Evolutionary conservation across 1,140 invertebrate species (phyloP), one percentile per base, ranked within the genome.

Genomic region (Aleiodes sp.): DNA sequence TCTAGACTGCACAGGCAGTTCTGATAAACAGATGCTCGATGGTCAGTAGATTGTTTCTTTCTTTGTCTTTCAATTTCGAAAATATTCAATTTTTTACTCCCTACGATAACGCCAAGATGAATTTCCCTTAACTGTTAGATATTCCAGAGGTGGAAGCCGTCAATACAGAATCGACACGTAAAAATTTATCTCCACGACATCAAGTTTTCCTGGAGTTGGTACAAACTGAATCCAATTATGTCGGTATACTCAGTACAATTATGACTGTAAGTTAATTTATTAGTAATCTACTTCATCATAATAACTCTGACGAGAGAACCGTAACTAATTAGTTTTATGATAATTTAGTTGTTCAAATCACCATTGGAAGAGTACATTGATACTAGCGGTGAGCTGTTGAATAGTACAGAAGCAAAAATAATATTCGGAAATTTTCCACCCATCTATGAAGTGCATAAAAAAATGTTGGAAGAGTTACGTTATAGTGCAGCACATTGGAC

Each of bases 151-250:
- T 86, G 33, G 88, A 90, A 78, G 79, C 84, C 73, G 87, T 88
- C 29, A 83, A 67, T 67, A 85, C 88, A 70, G 91, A 91, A 76
- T 87, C 89, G 33, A 86, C 88, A 33, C 84, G 90, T 68, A 92
- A 92, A 76, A 88, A 90, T 74, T 87, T 93, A 75, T 93, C 94
- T 14, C 89, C 92, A 1, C 86, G 96, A 52, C 92, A 95, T 79
- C 93, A 94, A 87, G 94, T 96, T 37, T 97, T 98, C 77, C 90
- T 94, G 81, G 97, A 99, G 86, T 87, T 99, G 56, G 90, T 96
- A 29, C 94, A 98, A 82, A 99, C 98, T 7, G 98, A 99, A 86
- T 94, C 91, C 31, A 99, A 99, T 88, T 99, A 99, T 88, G 96
- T 99, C 46, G 92, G 92, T 59, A 98, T 99, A 78, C 88, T 99